These are phyloP conservation scores for Oryzias sinensis DNA, from an alignment of 2,797 vertebrate species.

Conservation along the genomic window DNA sequence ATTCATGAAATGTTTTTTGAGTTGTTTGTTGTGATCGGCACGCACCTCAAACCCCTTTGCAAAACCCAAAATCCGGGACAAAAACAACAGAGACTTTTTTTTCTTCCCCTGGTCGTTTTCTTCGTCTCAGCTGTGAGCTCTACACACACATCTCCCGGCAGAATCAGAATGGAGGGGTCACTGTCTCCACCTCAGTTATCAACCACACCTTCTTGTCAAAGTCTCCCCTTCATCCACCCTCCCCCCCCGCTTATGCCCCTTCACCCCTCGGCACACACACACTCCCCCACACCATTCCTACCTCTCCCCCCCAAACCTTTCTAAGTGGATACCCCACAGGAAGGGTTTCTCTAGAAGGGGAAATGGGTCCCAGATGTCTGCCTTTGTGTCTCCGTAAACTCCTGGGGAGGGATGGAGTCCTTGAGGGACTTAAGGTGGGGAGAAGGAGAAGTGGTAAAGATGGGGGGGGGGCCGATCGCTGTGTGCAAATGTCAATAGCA, in stretches of 20 bases:
- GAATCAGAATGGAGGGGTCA: not conserved
- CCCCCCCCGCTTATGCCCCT: slow-evolving; percentile 34
- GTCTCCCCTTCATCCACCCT: slow-evolving; percentile 7
- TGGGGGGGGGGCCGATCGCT: slow-evolving; percentile 14
- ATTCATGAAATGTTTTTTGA: too few species aligned
- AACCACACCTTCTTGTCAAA: slow-evolving; percentile 35
- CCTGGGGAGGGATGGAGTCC: slow-evolving; percentile 68
- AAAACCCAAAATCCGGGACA: too few species aligned
- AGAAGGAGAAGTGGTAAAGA: not conserved
- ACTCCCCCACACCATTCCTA: slow-evolving; percentile 47
- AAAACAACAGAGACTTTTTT: too few species aligned
- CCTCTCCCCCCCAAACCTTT: slow-evolving; percentile 56
- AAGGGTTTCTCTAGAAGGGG: slow-evolving; percentile 76
- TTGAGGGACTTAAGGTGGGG: slow-evolving; percentile 47
- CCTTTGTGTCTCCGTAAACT: slow-evolving; percentile 71
- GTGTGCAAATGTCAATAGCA: slow-evolving; percentile 65
- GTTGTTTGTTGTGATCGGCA: too few species aligned
- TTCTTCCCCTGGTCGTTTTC: too few species aligned
- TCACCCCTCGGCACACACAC: slow-evolving; percentile 25
- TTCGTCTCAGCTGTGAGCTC: not conserved
- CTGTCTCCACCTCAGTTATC: slow-evolving; percentile 1
- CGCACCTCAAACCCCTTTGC: too few species aligned
- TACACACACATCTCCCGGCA: not conserved
- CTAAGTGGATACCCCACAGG: slow-evolving; percentile 81
- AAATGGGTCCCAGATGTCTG: slow-evolving; percentile 82